Conservation (phyloP, 2,113 vertebrate genomes). For the Stegostoma tigrinum region DNA sequence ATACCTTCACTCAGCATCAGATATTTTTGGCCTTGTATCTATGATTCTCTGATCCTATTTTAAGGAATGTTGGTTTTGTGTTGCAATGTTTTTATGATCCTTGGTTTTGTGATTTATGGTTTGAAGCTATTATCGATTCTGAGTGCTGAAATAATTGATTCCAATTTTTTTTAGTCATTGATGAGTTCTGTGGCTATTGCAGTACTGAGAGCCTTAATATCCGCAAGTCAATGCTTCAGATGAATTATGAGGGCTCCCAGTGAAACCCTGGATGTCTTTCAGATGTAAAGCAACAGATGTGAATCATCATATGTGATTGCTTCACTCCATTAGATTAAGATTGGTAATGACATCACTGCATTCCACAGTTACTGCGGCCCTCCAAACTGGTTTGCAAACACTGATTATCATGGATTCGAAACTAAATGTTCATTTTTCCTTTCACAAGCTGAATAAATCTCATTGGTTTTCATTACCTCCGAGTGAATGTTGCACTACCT, state of each 20-base stretch:
- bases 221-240: not conserved
- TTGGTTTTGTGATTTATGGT: not conserved
- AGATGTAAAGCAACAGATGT: not conserved
- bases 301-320: not conserved
- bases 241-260: not conserved
- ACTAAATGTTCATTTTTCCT: not conserved
- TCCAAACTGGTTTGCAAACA: not conserved
- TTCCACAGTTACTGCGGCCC: no score
- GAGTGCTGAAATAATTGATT: not conserved
- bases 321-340: not conserved
- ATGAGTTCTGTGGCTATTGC: not conserved
- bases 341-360: not conserved
- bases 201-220: not conserved
- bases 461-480: not conserved
- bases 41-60: not conserved
- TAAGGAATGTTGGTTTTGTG: not conserved
- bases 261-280: constrained; percentile 8
- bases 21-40: not conserved
- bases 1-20: not conserved
- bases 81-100: not conserved
- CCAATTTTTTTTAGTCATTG: not conserved
- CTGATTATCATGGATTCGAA: not conserved
- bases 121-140: not conserved
- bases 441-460: not conserved
- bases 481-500: not conserved